Evolutionary conservation across 2,888 invertebrate genomes (phyloP).

Genomic region (Drosophila pseudotalamancana): DNA sequence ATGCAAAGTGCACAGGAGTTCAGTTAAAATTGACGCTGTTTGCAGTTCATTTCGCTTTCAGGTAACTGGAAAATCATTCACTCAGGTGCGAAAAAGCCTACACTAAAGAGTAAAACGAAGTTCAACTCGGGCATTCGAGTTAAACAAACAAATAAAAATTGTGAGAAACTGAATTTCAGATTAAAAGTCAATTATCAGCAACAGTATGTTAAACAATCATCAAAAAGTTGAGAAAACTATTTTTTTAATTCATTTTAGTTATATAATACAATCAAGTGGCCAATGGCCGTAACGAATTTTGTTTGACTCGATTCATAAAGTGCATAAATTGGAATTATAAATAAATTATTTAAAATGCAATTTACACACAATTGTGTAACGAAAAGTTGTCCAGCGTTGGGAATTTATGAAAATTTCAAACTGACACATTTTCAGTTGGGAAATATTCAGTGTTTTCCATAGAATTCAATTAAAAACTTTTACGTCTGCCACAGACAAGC

Average conservation of each 20-base stretch:
- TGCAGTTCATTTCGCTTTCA: constrained; percentile 42
- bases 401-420: constrained; percentile 55
- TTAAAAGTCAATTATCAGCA: too few species aligned
- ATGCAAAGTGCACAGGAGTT: constrained; percentile 58
- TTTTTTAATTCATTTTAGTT: neutral
- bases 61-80: constrained; percentile 16
- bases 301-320: neutral
- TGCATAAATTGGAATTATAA: constrained; percentile 27
- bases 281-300: neutral
- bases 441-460: constrained; percentile 56
- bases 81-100: neutral
- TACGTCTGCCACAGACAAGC: constrained; percentile 36
- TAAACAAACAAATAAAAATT: too few species aligned
- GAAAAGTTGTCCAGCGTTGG: constrained; percentile 12
- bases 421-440: constrained; percentile 58
- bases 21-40: constrained; percentile 28
- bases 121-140: too few species aligned
- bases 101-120: too few species aligned
- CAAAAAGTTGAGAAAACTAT: neutral
- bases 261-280: neutral
- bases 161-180: neutral
- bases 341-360: constrained; percentile 25
- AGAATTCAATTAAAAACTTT: constrained; percentile 76
- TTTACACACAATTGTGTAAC: constrained; percentile 18
- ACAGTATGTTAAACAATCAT: neutral